Base-by-base conservation (phyloP, 2,888 invertebrate genomes). In the Ochropleura leucogaster region DNA sequence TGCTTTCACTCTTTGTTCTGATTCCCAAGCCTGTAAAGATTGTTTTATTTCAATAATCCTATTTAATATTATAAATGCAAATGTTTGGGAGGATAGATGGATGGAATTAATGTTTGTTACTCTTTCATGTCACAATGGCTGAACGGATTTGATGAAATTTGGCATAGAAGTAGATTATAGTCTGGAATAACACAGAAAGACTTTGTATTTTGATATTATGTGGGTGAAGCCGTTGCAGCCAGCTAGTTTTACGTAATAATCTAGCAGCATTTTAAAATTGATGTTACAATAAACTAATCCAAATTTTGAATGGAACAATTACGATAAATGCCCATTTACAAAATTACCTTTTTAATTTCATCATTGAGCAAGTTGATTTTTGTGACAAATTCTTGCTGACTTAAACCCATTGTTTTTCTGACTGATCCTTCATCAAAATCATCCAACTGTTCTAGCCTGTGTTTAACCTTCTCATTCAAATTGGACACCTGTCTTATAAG, bases 1-100 rank as follows among this genome's bases (percentile, higher is more conserved):
- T 8, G 99, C 98, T 96, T 99, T 99, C 0, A 99, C 99, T 87
- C 99, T 97, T 93, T 99, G 99, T 94, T 99, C 99, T 46, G 98
- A 97, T 88, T 98, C 97, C 99, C 99, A 99, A 10, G 99, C 99
- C 93, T 97, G 85, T n/a, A 91, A 91, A 75, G 9, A 57, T 30
- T 30, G 1, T 30, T 30, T 30, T 30, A 30, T 30, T 30, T 30
- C 30, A 30, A 30, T 30, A 30, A 30, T 30, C 30, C 30, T 30
- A 30, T 3, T 30, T 30, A 2, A n/a, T n/a, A n/a, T n/a, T n/a
- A n/a, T n/a, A n/a, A n/a, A n/a, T n/a, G n/a, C n/a, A n/a, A n/a
- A n/a, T n/a, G n/a, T n/a, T n/a, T n/a, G n/a, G n/a, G 30, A 30
- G 30, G 30, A 30, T 30, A 30, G 30, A 30, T 30, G 30, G 30